phyloP scores from a whole-genome alignment of 1,140 invertebrate species.

The Magallana gigas region DNA sequence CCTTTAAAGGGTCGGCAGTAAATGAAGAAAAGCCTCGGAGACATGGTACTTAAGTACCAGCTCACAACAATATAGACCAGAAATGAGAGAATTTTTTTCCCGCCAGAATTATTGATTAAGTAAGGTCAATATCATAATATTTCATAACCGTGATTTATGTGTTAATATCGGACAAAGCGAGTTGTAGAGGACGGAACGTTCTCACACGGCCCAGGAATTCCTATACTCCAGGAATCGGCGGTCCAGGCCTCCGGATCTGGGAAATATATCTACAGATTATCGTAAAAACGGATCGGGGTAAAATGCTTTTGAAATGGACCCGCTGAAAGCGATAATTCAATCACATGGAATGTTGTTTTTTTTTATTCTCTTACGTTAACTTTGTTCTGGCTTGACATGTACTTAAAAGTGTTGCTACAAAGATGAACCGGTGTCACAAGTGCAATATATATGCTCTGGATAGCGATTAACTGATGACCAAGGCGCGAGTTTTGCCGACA shows the following conservation, averaged over 20 bases:
- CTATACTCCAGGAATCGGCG: background rate
- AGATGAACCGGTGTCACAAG: too few species aligned
- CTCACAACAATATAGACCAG: background rate
- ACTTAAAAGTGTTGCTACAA: too few species aligned
- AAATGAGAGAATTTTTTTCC: background rate
- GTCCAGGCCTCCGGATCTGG: background rate
- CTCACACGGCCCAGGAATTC: background rate
- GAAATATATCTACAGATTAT: background rate
- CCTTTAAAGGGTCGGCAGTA: background rate
- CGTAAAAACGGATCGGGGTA: constrained; percentile 15
- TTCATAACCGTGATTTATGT: constrained; percentile 28
- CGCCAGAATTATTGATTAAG: constrained; percentile 24
- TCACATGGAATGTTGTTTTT: background rate
- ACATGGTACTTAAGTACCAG: constrained; percentile 21
- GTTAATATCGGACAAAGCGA: background rate
- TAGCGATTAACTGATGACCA: too few species aligned
- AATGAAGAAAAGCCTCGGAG: background rate
- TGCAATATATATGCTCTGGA: too few species aligned
- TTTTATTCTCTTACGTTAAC: too few species aligned
- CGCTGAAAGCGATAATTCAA: background rate
- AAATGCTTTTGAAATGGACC: background rate
- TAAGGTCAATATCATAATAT: constrained; percentile 34
- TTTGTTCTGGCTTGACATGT: too few species aligned
- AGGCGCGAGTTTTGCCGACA: too few species aligned
- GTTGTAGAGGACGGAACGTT: background rate